Evolutionary conservation across 2,888 invertebrate species (phyloP).

Genomic region (Hipparchia semele): DNA sequence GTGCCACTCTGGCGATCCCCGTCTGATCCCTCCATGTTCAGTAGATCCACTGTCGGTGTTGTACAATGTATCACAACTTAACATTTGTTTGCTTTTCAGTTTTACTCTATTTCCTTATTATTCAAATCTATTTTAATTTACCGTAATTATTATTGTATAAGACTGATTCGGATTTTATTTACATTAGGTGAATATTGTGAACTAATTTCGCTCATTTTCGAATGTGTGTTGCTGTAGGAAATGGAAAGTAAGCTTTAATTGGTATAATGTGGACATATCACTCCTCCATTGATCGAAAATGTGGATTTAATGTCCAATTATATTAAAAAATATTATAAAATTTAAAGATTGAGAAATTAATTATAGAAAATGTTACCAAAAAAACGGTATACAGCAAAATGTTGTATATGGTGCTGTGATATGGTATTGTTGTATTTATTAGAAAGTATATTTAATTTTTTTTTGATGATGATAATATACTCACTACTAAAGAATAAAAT

Average conservation of each 20-base stretch:
- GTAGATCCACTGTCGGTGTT: constrained; percentile 65
- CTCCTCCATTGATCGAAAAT: constrained; percentile 50
- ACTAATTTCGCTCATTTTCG: constrained; percentile 36
- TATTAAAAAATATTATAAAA: constrained; percentile 50
- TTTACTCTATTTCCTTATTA: constrained; percentile 49
- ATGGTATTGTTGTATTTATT: constrained; percentile 65
- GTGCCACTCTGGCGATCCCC: constrained; percentile 48
- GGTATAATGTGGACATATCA: constrained; percentile 68
- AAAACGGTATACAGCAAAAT: constrained; percentile 57
- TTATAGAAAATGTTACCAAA: constrained; percentile 55
- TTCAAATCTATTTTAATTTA: constrained; percentile 32
- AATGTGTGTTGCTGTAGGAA: constrained; percentile 44
- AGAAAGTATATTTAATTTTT: constrained; percentile 51
- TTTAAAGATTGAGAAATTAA: constrained; percentile 46
- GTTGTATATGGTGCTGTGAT: constrained; percentile 70
- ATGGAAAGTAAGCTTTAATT: constrained; percentile 67
- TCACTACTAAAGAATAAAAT: constrained; percentile 20
- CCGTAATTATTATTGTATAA: constrained; percentile 30
- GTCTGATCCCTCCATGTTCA: constrained; percentile 57
- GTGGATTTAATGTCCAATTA: constrained; percentile 55
- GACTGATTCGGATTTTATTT: constrained; percentile 39
- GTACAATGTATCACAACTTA: constrained; percentile 52
- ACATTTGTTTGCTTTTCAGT: constrained; percentile 60
- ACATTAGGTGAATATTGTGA: constrained; percentile 32
- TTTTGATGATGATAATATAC: constrained; percentile 26